phyloP scores from a whole-genome alignment of 2,113 vertebrate genomes.

The Electrona antarctica region DNA sequence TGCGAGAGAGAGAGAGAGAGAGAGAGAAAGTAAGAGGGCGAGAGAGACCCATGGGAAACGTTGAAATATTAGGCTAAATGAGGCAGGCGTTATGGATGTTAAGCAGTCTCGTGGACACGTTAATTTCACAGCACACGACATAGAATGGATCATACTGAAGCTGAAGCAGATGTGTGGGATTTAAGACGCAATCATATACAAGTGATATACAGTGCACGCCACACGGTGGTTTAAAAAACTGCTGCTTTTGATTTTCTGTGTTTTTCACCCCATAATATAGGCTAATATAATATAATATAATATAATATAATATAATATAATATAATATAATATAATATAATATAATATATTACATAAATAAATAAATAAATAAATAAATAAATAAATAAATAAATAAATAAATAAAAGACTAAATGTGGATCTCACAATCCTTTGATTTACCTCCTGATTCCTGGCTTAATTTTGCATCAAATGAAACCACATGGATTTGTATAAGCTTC shows the following conservation, averaged over 20 bases:
- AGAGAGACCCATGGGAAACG: slow-evolving; percentile 28
- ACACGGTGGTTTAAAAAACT: too few relatives aligned
- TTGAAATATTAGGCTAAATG: slow-evolving; percentile 66
- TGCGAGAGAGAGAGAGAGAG: slow-evolving; percentile 21
- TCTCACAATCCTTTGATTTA: too few relatives aligned
- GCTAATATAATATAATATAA: not conserved
- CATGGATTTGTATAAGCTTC: too few relatives aligned
- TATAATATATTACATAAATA: not conserved
- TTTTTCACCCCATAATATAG: not conserved
- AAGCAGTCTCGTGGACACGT: not conserved
- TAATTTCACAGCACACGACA: slow-evolving; percentile 21
- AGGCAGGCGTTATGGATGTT: slow-evolving; percentile 41
- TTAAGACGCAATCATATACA: too few relatives aligned
- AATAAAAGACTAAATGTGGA: too few relatives aligned
- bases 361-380: not conserved
- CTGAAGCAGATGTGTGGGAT: slow-evolving; percentile 25
- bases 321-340: not conserved
- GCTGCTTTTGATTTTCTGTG: too few relatives aligned
- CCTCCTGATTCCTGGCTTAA: too few relatives aligned
- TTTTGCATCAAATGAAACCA: too few relatives aligned
- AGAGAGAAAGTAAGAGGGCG: slow-evolving; percentile 10
- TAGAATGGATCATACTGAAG: slow-evolving; percentile 47
- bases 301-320: not conserved
- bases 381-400: not conserved
- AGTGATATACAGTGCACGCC: too few relatives aligned